These are phyloP conservation scores for Agonum fuliginosum DNA, from an alignment of 2,888 invertebrate species.

Conservation along the genomic window DNA sequence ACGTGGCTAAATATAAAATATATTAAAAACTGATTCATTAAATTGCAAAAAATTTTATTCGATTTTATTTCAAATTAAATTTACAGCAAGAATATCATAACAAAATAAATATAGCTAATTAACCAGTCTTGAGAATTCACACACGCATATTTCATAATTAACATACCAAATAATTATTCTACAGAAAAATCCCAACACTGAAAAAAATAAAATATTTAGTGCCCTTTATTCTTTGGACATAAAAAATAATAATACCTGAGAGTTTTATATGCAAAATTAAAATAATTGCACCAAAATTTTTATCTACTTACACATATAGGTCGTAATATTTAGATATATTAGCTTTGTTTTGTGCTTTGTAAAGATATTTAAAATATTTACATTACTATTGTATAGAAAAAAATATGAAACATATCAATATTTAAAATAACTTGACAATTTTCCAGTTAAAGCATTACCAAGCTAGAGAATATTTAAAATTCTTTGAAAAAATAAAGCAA, in stretches of 20 bases:
- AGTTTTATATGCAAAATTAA: too few species aligned
- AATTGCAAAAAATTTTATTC: too few species aligned
- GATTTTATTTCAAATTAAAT: neutral
- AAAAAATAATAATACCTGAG: neutral
- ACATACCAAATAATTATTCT: neutral
- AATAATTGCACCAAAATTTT: neutral
- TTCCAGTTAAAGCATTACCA: too few species aligned
- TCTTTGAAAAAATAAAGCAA: too few species aligned
- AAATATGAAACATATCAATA: neutral
- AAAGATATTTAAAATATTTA: neutral
- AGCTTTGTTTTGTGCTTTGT: neutral
- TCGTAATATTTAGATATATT: neutral
- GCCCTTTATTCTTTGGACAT: neutral
- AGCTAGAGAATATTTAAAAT: too few species aligned
- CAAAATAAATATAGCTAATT: neutral
- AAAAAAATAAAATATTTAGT: slow-evolving; percentile 10
- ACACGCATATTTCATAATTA: neutral
- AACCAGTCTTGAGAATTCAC: neutral
- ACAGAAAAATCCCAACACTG: neutral
- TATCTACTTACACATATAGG: neutral
- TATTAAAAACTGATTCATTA: too few species aligned
- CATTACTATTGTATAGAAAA: neutral
- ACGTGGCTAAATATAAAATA: too few species aligned
- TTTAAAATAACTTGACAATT: too few species aligned
- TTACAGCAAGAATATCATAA: neutral